Conservation (phyloP, 2,113 vertebrate species). For the Hemiscyllium ocellatum region DNA sequence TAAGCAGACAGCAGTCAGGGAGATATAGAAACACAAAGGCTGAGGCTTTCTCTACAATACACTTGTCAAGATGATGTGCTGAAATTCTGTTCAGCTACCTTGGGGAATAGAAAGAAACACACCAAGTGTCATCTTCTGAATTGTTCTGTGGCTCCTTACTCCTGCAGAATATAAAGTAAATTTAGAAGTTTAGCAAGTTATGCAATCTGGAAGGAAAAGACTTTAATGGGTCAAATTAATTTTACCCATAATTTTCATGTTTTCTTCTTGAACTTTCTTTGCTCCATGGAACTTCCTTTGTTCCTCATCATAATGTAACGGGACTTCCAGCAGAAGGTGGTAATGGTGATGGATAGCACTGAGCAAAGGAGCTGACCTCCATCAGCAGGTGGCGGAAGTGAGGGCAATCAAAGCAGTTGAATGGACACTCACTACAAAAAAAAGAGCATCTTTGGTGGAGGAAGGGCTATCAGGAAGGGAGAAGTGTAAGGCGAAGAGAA, state of each 20-base stretch:
- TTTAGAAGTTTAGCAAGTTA: not conserved
- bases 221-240: not conserved
- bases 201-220: not conserved
- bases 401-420: too few species aligned
- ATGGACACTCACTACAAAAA: too few species aligned
- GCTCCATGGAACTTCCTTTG: not conserved
- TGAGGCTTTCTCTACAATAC: not conserved
- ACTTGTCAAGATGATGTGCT: not conserved
- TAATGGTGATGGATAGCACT: too few species aligned
- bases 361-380: too few species aligned
- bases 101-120: not conserved
- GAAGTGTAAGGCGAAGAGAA: too few species aligned
- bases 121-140: not conserved
- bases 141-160: not conserved
- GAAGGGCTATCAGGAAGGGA: too few species aligned
- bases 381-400: too few species aligned
- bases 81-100: not conserved
- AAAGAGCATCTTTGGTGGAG: too few species aligned
- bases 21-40: not conserved
- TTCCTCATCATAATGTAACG: not conserved
- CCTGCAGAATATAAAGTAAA: not conserved
- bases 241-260: not conserved
- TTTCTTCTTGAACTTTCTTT: not conserved
- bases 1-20: not conserved
- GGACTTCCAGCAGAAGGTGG: too few species aligned